Percentiles rank a stretch among this genome's conserved stretches.
phyloP scores from a whole-genome alignment of 2,797 vertebrate species.

The Gorsachius magnificus region DNA sequence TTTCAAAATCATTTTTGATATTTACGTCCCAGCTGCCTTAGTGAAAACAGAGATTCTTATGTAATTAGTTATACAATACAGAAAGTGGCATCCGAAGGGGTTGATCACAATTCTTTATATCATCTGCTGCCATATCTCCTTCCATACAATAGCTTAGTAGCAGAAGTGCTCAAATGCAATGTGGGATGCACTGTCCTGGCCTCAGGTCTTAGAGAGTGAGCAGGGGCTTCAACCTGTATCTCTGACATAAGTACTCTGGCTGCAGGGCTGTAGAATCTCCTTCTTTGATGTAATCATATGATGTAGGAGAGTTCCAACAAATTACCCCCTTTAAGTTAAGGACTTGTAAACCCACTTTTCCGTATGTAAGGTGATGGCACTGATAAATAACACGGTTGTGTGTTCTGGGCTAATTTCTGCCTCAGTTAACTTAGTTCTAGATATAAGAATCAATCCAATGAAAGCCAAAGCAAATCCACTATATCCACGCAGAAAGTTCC shows the following conservation, averaged over 20 bases:
- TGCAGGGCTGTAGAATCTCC: background rate
- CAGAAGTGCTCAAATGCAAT: background rate
- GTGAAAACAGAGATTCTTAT: background rate
- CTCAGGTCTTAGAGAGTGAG: background rate
- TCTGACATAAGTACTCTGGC: background rate
- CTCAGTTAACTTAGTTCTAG: background rate
- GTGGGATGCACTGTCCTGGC: background rate
- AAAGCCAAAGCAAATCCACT: background rate
- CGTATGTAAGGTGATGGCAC: background rate
- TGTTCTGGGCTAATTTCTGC: background rate
- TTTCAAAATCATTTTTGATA: background rate
- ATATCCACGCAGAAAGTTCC: background rate
- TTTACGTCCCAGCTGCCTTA: background rate
- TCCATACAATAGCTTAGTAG: background rate
- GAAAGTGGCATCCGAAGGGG: background rate
- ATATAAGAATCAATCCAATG: background rate
- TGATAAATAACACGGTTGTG: background rate
- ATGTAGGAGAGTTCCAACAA: background rate
- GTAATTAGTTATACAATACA: background rate
- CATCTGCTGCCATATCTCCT: background rate
- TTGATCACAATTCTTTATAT: background rate
- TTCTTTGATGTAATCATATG: background rate
- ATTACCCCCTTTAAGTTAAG: background rate
- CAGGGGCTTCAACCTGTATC: background rate
- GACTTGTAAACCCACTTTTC: background rate